Base-by-base conservation (phyloP, 2,797 vertebrate species). In the Scolopax rusticola region DNA sequence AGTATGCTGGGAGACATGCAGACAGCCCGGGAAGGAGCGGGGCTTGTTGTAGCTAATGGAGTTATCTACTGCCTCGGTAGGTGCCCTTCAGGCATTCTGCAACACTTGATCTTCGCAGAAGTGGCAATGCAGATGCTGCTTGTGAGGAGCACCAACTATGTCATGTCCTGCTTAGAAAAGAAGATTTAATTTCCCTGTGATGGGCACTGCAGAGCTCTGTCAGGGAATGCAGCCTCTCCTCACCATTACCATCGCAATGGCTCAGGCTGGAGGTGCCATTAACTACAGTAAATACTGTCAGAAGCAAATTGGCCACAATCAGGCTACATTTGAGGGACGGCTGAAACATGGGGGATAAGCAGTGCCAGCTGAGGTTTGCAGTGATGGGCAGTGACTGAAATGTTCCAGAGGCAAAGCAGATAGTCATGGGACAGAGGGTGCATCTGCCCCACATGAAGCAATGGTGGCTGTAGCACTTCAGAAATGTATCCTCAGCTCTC, bases 1-100 rank as follows among this genome's bases (percentile, higher is more conserved):
- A 99, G 99, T 93, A 99, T 99, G 99, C 97, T 99, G 97, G 99
- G 99, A 95, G 99, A 99, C 95, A 99, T 99, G 99, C 99, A 99
- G 97, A 99, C 99, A 3, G 99, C 99, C 6, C 98, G 99, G 96
- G 99, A 99, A 93, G 99, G 99, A 63, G 99, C 99, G 0, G 99
- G 99, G 71, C 98, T 99, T 7, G 99, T 99, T 74, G 99, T 99
- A 11, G 99, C 99, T 30, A 99, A 99, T 20, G 99, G 99, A 77
- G 98, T 99, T 6, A 99, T 99, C 95, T 99, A 99, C 97, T 99
- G 99, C 96, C 98, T 99, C 21, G 99, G 99, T 99, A 97, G 38
- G 97, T 91, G 38, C 69, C 36, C n/a, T 33, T 3, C 9, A 16
- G 33, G 16, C 59, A 2, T 11, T 57, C 20, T 64, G 70, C 53